Base-by-base conservation (phyloP, 2,113 vertebrate genomes). In the Gadus chalcogrammus region DNA sequence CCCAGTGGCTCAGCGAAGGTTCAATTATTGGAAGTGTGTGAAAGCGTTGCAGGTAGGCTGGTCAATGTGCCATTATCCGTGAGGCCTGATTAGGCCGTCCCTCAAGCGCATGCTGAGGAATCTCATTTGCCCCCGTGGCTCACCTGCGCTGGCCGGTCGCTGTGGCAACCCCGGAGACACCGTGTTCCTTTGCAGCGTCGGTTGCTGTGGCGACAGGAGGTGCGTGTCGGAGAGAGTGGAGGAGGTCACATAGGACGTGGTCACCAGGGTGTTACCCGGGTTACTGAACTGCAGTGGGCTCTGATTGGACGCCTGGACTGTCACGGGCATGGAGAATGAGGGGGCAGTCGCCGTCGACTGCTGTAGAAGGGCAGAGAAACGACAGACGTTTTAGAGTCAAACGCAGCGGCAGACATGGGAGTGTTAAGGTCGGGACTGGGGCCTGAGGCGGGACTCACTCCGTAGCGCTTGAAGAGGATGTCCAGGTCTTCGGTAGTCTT, bases 241-340 rank as follows among this genome's bases (percentile, higher is more conserved):
- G 1, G 96, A 88, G 69, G 89, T 97, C 84, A 97, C 95, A 80
- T 97, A 92, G 78, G 96, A 98, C 79, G 96, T 95, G 84, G 96
- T 98, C 87, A 98, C 96, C 89, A 98, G 88, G 4, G 95, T 92
- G 71, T 94, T 91, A 78, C 96, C 93, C 0, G 95, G 95, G 88
- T 93, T 99, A 91, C 94, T 98, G 93, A 98, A 98, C 76, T 95
- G 95, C 92, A 97, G 91, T 22, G 94, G 88, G 89, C 90, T 97
- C 73, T 95, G 96, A 90, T 93, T 98, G 91, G 92, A 93, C 72
- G 96, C 93, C 1, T 97, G 96, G 84, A 99, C 95, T 6, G 97
- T 96, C 85, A 98, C 95, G 0, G 97, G 97, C 96, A 99, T 96
- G 88, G 95, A 94, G 59, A 99, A 99, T 61, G 95, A 97, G 5